phyloP scores from a whole-genome alignment of 2,797 vertebrate genomes.

The Esox masquinongy region DNA sequence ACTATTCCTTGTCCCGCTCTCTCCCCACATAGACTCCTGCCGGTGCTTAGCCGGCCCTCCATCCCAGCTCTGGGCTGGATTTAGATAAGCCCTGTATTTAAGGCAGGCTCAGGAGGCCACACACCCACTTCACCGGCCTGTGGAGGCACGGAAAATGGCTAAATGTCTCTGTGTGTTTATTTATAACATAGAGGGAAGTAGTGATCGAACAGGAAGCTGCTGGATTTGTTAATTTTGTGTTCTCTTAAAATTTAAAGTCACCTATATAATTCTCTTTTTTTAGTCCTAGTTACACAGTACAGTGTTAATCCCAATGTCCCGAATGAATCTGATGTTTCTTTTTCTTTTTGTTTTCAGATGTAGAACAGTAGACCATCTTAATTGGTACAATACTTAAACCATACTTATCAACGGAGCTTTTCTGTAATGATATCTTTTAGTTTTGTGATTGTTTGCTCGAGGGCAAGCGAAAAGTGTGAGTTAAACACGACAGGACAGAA shows the following conservation, averaged over 20 bases:
- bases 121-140: constrained; percentile 27
- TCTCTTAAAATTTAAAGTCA: too few relatives aligned
- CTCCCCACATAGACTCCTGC: constrained; percentile 21
- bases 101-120: constrained; percentile 34
- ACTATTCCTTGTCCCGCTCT: constrained; percentile 24
- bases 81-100: constrained; percentile 59
- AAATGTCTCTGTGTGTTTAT: background rate
- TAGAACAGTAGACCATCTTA: constrained; percentile 4
- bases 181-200: constrained; percentile 14
- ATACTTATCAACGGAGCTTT: background rate
- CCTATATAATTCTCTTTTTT: background rate
- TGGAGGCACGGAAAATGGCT: background rate
- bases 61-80: constrained; percentile 26
- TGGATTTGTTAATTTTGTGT: background rate
- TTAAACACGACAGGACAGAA: constrained; percentile 21
- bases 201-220: constrained; percentile 40
- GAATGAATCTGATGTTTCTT: constrained; percentile 27
- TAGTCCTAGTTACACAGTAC: background rate
- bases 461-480: constrained; percentile 20
- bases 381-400: background rate
- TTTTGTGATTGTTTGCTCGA: constrained; percentile 26
- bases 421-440: constrained; percentile 11
- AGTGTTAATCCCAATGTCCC: constrained; percentile 3
- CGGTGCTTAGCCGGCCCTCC: constrained; percentile 41
- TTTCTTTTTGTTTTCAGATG: constrained; percentile 1